Percentiles rank a stretch among this genome's conserved stretches.
Conservation (phyloP, 2,888 invertebrate species). For the Odontocolon sp. region DNA sequence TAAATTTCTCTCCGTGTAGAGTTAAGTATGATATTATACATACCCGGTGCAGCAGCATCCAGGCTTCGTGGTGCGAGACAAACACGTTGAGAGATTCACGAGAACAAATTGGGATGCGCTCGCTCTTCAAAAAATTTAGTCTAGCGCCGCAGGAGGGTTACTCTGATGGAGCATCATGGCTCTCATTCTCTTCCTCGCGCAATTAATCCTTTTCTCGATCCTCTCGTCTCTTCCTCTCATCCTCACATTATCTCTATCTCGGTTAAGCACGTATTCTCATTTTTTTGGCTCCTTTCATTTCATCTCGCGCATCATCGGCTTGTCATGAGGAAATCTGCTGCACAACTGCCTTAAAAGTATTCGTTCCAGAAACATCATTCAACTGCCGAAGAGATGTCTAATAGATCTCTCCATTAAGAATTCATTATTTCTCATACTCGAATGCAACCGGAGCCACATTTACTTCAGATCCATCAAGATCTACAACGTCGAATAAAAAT, state of each 20-base stretch:
- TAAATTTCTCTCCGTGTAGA: background rate
- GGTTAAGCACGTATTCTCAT: no score
- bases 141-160: constrained; percentile 72
- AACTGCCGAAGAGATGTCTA: no score
- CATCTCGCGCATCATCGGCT: background rate
- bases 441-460: no score
- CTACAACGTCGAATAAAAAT: no score
- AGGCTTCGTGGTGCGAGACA: background rate
- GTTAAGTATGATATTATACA: background rate
- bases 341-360: background rate
- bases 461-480: no score
- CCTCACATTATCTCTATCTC: background rate
- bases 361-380: background rate
- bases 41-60: background rate
- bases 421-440: no score
- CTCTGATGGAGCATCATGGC: constrained; percentile 30
- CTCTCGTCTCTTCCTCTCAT: background rate
- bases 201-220: background rate
- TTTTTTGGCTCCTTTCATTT: no score
- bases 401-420: no score
- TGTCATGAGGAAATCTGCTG: background rate
- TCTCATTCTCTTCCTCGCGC: background rate
- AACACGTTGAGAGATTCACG: constrained; percentile 62
- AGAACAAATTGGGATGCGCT: constrained; percentile 70
- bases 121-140: constrained; percentile 73